Evolutionary conservation across 1,140 invertebrate species (phyloP).

Genomic region (Thaumatotibia leucotreta): DNA sequence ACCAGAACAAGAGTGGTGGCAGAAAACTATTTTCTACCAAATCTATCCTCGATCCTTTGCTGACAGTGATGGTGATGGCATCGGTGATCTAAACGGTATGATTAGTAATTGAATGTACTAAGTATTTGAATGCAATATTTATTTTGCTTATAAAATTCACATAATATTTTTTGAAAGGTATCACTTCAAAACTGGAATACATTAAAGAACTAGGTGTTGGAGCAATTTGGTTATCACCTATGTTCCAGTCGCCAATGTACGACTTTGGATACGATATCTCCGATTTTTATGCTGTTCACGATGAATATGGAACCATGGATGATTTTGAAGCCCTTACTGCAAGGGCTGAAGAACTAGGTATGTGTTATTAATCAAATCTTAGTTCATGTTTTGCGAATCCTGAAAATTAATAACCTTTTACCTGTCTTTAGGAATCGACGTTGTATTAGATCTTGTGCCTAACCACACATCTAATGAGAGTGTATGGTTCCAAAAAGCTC

Average conservation of each 20-base stretch:
- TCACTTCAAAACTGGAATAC: slow-evolving; percentile 72
- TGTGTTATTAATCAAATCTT: too few species aligned
- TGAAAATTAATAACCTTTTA: too few species aligned
- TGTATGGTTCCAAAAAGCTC: slow-evolving; percentile 82
- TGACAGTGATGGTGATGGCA: slow-evolving; percentile 84
- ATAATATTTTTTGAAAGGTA: slow-evolving; percentile 47
- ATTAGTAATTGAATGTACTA: too few species aligned
- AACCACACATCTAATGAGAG: slow-evolving; percentile 84
- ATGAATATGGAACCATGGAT: slow-evolving; percentile 82
- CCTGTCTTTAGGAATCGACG: slow-evolving; percentile 43
- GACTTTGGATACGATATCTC: slow-evolving; percentile 84
- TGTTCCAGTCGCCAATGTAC: slow-evolving; percentile 82
- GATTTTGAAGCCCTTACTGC: slow-evolving; percentile 83
- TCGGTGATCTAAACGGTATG: slow-evolving; percentile 84
- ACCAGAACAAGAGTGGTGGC: slow-evolving; percentile 82
- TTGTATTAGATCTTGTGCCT: slow-evolving; percentile 82
- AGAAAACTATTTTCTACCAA: slow-evolving; percentile 85
- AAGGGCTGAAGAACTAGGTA: slow-evolving; percentile 74
- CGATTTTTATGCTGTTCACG: slow-evolving; percentile 83
- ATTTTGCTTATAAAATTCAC: not conserved
- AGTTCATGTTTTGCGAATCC: too few species aligned
- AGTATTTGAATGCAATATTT: not conserved
- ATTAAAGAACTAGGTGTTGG: slow-evolving; percentile 76
- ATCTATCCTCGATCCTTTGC: slow-evolving; percentile 87
- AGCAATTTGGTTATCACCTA: slow-evolving; percentile 83